Evolutionary conservation across 1,140 invertebrate species (phyloP).

Genomic region (Dendroctonus valens): DNA sequence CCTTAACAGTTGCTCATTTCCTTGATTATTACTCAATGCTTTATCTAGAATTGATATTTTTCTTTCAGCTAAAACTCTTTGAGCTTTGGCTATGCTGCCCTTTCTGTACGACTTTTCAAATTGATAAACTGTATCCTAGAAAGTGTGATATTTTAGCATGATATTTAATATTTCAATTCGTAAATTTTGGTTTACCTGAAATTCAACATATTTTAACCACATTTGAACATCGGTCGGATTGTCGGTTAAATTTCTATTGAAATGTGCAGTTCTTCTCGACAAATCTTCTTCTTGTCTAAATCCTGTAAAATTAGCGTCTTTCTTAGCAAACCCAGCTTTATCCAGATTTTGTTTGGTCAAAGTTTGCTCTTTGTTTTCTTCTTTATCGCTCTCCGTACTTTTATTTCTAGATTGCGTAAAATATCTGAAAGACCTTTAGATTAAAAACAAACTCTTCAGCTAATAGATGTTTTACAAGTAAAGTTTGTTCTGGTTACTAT

Average conservation of each 20-base stretch:
- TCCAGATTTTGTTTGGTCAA: constrained; percentile 38
- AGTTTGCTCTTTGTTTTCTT: constrained; percentile 38
- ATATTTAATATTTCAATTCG: not conserved
- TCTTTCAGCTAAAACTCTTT: constrained; percentile 52
- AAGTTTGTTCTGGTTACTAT: too few relatives aligned
- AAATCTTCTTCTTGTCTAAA: constrained; percentile 53
- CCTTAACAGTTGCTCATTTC: constrained; percentile 52
- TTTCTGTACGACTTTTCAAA: constrained; percentile 50
- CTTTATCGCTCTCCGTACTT: constrained; percentile 41
- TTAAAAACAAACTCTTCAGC: too few relatives aligned
- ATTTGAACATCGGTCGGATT: constrained; percentile 54
- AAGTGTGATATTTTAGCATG: not conserved
- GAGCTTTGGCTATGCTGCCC: constrained; percentile 50
- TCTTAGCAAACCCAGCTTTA: constrained; percentile 32
- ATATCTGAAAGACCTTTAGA: constrained; percentile 30
- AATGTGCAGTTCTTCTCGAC: constrained; percentile 52
- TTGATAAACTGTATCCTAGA: constrained; percentile 49
- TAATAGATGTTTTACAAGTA: too few relatives aligned
- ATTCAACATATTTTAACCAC: constrained; percentile 59
- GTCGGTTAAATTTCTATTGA: constrained; percentile 54
- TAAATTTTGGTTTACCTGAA: constrained; percentile 43
- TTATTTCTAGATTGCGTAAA: constrained; percentile 11
- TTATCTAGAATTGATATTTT: constrained; percentile 60
- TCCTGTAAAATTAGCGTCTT: constrained; percentile 38
- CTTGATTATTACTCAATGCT: constrained; percentile 55